phyloP scores from a whole-genome alignment of 2,113 vertebrate species.

The Probosciger aterrimus region DNA sequence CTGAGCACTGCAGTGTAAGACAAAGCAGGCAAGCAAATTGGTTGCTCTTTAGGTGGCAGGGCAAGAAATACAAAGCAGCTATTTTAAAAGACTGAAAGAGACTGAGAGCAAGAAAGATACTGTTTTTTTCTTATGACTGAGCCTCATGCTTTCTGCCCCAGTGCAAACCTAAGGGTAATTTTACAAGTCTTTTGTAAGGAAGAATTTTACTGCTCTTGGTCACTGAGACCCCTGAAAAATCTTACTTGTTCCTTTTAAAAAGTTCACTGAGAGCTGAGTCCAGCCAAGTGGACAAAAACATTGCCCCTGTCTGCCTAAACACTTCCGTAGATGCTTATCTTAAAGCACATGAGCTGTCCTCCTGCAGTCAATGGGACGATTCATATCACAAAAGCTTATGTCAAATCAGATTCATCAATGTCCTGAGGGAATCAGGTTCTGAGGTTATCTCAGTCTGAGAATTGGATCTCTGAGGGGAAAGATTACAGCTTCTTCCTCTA shows the following conservation, averaged over 20 bases:
- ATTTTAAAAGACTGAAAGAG: not conserved
- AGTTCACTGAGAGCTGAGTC: not conserved
- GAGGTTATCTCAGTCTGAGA: not conserved
- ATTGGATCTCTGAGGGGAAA: not conserved
- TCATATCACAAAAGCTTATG: not conserved
- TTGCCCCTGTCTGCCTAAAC: not conserved
- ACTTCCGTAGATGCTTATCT: not conserved
- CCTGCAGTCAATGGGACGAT: not conserved
- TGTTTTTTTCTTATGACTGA: not conserved
- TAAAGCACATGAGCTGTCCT: not conserved
- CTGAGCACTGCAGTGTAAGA: not conserved
- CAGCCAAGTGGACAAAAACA: not conserved
- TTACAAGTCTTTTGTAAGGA: not conserved
- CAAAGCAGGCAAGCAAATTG: not conserved
- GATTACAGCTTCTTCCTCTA: not conserved
- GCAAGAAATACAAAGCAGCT: not conserved
- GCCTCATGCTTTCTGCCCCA: not conserved
- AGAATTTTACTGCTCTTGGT: not conserved
- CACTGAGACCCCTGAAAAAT: not conserved
- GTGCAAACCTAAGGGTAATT: not conserved
- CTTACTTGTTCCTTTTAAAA: not conserved
- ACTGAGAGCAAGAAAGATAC: not conserved
- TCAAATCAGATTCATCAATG: not conserved
- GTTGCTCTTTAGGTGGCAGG: not conserved
- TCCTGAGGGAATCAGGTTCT: not conserved